Percentiles rank a stretch among this genome's conserved stretches.
phyloP scores from a whole-genome alignment of 2,797 vertebrate species.

The Serranus cabrilla region DNA sequence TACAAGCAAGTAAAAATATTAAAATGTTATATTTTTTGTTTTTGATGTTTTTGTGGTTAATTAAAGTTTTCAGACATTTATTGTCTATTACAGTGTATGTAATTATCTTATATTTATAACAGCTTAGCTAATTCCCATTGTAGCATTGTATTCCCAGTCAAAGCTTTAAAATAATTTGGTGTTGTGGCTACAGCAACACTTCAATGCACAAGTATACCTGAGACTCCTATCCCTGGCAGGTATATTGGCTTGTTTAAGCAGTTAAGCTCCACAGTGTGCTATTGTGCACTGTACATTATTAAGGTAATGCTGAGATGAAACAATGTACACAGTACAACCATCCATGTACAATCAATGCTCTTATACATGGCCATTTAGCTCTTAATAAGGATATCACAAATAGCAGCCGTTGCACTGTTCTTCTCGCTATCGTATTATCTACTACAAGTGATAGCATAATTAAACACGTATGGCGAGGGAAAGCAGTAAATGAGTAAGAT shows the following conservation, averaged over 20 bases:
- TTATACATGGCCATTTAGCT: conserved; percentile 17
- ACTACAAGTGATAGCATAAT: conserved; percentile 65
- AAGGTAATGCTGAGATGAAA: conserved; percentile 2
- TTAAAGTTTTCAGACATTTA: too few relatives aligned
- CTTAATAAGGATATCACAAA: conserved; percentile 43
- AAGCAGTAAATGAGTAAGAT: conserved; percentile 70
- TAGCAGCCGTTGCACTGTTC: conserved; percentile 27
- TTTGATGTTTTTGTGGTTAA: too few relatives aligned
- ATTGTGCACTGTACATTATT: not conserved
- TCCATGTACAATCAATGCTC: conserved; percentile 3
- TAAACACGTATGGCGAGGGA: conserved; percentile 47
- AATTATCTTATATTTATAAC: too few relatives aligned
- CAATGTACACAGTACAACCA: not conserved
- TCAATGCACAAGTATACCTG: not conserved
- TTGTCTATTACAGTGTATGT: too few relatives aligned
- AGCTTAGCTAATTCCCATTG: too few relatives aligned
- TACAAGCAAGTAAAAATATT: too few relatives aligned
- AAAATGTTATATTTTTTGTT: too few relatives aligned
- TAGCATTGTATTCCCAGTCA: too few relatives aligned
- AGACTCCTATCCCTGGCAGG: not conserved
- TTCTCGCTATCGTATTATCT: conserved; percentile 51
- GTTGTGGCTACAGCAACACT: conserved; percentile 1
- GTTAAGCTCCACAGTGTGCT: not conserved
- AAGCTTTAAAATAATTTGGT: conserved; percentile 15
- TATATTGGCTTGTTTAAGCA: not conserved